Evolutionary conservation across 2,113 vertebrate genomes (phyloP).

Genomic region (Maccullochella peelii): DNA sequence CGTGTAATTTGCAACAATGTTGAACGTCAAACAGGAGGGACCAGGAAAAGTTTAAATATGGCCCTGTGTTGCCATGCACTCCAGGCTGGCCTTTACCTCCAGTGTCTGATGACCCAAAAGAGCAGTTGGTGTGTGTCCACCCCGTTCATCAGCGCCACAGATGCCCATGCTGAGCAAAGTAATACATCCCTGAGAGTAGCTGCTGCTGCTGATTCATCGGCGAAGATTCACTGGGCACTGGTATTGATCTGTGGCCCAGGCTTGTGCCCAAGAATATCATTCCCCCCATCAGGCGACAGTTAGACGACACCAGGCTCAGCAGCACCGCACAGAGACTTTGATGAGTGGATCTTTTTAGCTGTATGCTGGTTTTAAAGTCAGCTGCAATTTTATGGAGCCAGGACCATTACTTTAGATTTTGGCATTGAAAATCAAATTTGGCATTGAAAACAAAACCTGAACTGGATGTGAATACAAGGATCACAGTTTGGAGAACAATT

Average conservation of each 20-base stretch:
- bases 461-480: no score
- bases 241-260: conserved; percentile 76
- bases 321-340: conserved; percentile 32
- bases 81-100: conserved; percentile 24
- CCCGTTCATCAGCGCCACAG: conserved; percentile 54
- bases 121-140: conserved; percentile 36
- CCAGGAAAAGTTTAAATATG: conserved; percentile 55
- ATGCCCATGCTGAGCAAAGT: conserved; percentile 49
- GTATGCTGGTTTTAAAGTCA: conserved; percentile 25
- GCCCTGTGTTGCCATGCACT: conserved; percentile 1
- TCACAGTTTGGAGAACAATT: no score
- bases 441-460: no score
- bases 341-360: conserved; percentile 39
- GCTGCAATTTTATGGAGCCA: not conserved
- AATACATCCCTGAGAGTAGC: conserved; percentile 56
- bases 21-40: conserved; percentile 45
- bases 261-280: conserved; percentile 76
- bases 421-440: no score
- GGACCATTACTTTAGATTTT: no score
- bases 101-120: conserved; percentile 47
- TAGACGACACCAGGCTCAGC: conserved; percentile 53
- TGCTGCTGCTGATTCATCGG: conserved; percentile 63
- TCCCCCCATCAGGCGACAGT: conserved; percentile 62
- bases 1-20: conserved; percentile 58
- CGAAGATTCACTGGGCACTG: conserved; percentile 66